A percentile compares a stretch with the other conserved stretches of the same genome.
Conservation (phyloP, 1,140 invertebrate genomes). For the Drosophila sechellia region DNA sequence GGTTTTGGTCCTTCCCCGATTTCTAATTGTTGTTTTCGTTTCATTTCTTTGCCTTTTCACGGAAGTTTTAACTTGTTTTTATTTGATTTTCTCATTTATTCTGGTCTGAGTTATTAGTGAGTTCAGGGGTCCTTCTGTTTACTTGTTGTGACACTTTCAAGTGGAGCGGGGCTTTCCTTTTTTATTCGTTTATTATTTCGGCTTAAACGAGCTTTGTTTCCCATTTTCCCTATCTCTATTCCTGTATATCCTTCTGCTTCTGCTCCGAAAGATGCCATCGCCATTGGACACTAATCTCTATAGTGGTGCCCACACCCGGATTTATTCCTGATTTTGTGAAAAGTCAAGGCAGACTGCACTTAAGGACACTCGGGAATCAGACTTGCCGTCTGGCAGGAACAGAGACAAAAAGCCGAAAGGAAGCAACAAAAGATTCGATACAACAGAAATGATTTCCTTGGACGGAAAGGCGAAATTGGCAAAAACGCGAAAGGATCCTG, state of each 20-base stretch:
- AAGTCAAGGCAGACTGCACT: conserved; percentile 61
- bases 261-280: conserved; percentile 42
- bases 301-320: conserved; percentile 3
- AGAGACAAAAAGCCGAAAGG: conserved; percentile 56
- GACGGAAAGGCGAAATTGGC: conserved; percentile 73
- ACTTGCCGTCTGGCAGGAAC: conserved; percentile 54
- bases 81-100: conserved; percentile 83
- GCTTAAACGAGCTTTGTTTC: conserved; percentile 41
- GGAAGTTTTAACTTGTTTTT: conserved; percentile 75
- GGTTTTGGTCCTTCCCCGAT: conserved; percentile 13
- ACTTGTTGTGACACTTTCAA: conserved; percentile 73
- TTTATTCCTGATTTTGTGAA: conserved; percentile 5
- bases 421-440: conserved; percentile 80
- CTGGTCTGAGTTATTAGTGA: conserved; percentile 77
- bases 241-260: conserved; percentile 11
- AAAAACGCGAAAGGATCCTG: conserved; percentile 59
- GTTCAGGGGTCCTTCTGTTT: conserved; percentile 43
- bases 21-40: conserved; percentile 69
- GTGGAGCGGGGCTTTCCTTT: conserved; percentile 38
- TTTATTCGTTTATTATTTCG: conserved; percentile 49
- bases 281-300: conserved; percentile 67
- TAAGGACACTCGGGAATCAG: conserved; percentile 67
- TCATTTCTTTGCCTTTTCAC: conserved; percentile 49
- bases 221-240: conserved; percentile 22
- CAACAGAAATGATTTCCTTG: conserved; percentile 82